Percentiles rank a stretch among this genome's conserved stretches.
These are phyloP conservation scores for Ephialtes manifestator DNA, from an alignment of 2,888 invertebrate species.

Conservation along the genomic window DNA sequence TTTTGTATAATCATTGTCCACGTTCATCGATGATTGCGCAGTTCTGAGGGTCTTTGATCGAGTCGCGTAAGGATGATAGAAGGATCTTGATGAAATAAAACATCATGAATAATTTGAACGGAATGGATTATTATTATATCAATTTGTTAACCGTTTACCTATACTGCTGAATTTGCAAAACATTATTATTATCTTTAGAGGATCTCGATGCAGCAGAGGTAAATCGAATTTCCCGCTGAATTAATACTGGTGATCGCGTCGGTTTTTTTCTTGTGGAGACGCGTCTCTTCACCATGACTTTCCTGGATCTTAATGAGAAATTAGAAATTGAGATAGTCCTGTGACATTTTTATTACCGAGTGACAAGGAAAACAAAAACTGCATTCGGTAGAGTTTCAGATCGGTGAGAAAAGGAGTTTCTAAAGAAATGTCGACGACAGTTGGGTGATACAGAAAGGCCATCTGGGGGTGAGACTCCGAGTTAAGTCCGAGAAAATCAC, in stretches of 20 bases:
- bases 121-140: background rate
- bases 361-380: constrained; percentile 21
- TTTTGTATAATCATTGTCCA: constrained; percentile 31
- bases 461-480: too few species aligned
- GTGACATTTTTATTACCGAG: constrained; percentile 31
- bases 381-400: background rate
- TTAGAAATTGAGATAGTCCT: constrained; percentile 2
- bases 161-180: constrained; percentile 13
- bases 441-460: background rate
- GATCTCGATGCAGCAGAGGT: constrained; percentile 20
- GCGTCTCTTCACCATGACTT: constrained; percentile 54
- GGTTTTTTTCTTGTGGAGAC: constrained; percentile 31
- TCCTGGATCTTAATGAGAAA: background rate
- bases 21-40: constrained; percentile 51
- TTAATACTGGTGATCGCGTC: background rate
- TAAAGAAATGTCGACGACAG: background rate
- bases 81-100: constrained; percentile 22
- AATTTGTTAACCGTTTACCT: constrained; percentile 42
- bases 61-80: constrained; percentile 73
- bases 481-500: too few species aligned
- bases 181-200: constrained; percentile 21
- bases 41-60: constrained; percentile 72
- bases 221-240: constrained; percentile 33
- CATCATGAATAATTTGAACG: background rate
- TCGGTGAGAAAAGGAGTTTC: background rate